Evolutionary conservation across 1,140 invertebrate species (phyloP), one percentile per base, ranked within the genome.

Genomic region (Drosophila triauraria): DNA sequence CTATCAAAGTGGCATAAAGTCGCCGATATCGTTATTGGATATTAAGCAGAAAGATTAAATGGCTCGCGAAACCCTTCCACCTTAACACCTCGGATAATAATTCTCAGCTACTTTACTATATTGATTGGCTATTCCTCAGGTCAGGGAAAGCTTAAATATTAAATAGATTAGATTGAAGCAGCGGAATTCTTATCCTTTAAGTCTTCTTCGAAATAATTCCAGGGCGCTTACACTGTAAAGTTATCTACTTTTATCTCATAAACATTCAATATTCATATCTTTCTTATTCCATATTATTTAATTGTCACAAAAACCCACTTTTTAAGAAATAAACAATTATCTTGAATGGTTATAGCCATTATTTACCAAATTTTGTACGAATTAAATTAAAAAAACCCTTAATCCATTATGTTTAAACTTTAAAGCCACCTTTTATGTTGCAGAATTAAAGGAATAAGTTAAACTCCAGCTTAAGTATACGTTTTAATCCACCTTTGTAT

Each of bases 1-100:
- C 62, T 48, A 79, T 80, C 58, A 80, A 79, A 80, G 56, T 62
- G 58, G 47, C 62, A 74, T 74, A 46, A 46, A 57, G 46, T 20
- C 61, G 60, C 46, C 25, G 40, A 46, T 47, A 78, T 46, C 42
- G 42, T 46, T 58, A 72, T 53, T 58, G 76, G 40, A 46, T 54
- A 40, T 46, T 70, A 53, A 35, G 63, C 17, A 15, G 30, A 25
- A 25, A 63, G 27, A 20, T 48, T 71, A 60, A 72, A 72, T 59
- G 69, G 30, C 32, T 35, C 44, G 44, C 25, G 4, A 50, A 58
- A n/a, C 27, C 27, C 10, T 51, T 12, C n/a, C 13, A 23, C 30
- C 13, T 25, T 50, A 59, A 30, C 48, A 54, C 23, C 51, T 70
- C n/a, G 9, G n/a, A 27, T 50, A 3, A 20, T 58, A 23, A 51